These are phyloP conservation scores for Melanargia galathea DNA, from an alignment of 2,888 invertebrate genomes.

Conservation along the genomic window DNA sequence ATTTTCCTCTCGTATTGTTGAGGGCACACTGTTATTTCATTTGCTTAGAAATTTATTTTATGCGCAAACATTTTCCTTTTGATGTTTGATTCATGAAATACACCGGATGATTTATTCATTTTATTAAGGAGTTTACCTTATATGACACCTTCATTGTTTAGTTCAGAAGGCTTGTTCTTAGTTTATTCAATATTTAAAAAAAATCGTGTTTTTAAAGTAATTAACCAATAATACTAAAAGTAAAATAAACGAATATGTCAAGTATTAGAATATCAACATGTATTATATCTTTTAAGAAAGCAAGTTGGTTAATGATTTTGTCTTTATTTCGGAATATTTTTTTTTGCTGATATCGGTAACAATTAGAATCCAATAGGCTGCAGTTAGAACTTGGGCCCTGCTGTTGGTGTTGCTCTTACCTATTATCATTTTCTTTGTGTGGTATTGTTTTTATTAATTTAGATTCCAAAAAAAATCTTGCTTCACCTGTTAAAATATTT, in stretches of 20 bases:
- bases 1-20: constrained; percentile 59
- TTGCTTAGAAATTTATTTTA: constrained; percentile 47
- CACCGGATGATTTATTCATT: constrained; percentile 31
- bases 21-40: constrained; percentile 55
- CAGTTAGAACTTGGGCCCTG: background rate
- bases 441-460: background rate
- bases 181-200: too few species aligned
- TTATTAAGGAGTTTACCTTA: constrained; percentile 26
- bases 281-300: too few species aligned
- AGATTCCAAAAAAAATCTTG: background rate
- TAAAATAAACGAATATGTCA: too few species aligned
- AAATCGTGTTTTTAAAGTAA: too few species aligned
- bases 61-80: constrained; percentile 44
- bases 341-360: too few species aligned
- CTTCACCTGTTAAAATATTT: constrained; percentile 20
- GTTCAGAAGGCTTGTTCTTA: too few species aligned
- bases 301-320: too few species aligned
- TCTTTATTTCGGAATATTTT: too few species aligned
- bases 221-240: too few species aligned
- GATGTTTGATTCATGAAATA: constrained; percentile 40
- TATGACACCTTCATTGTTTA: constrained; percentile 2
- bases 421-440: background rate
- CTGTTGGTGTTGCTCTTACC: background rate
- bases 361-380: too few species aligned
- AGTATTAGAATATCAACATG: too few species aligned